These are phyloP conservation scores for Melierax canorus DNA, from an alignment of 2,113 vertebrate genomes.

Conservation along the genomic window DNA sequence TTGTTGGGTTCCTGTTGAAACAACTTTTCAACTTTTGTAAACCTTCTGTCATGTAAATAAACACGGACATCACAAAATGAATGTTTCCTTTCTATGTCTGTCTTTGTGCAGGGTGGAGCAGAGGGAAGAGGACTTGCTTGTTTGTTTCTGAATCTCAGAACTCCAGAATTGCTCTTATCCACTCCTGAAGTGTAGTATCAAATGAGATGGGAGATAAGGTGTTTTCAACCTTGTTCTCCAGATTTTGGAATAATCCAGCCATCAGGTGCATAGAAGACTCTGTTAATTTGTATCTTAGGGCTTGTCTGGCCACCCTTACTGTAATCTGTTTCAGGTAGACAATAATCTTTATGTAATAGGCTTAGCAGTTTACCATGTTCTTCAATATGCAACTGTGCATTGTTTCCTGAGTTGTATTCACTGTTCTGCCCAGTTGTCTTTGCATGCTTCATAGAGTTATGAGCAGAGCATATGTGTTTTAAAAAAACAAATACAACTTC, in stretches of 20 bases:
- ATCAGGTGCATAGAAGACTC: not conserved
- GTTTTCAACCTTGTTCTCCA: not conserved
- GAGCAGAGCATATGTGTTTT: not conserved
- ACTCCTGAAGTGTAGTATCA: not conserved
- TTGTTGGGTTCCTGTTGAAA: not conserved
- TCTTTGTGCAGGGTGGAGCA: not conserved
- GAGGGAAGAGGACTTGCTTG: not conserved
- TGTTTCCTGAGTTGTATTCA: not conserved
- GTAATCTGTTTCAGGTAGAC: not conserved
- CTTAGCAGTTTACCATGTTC: not conserved
- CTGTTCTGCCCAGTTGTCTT: not conserved
- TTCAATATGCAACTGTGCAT: not conserved
- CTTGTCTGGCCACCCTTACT: not conserved
- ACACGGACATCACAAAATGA: slow-evolving; percentile 4
- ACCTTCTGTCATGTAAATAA: slow-evolving; percentile 64
- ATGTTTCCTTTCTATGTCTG: not conserved
- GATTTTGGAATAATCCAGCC: not conserved
- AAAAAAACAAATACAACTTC: not conserved
- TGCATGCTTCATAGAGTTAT: not conserved
- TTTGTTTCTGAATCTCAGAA: not conserved
- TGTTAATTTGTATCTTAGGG: not conserved
- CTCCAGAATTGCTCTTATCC: not conserved
- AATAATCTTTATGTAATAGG: not conserved
- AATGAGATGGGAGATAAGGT: not conserved
- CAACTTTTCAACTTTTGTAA: not conserved